These are phyloP conservation scores for Notolabrus celidotus DNA, from an alignment of 2,797 vertebrate genomes.

Conservation along the genomic window DNA sequence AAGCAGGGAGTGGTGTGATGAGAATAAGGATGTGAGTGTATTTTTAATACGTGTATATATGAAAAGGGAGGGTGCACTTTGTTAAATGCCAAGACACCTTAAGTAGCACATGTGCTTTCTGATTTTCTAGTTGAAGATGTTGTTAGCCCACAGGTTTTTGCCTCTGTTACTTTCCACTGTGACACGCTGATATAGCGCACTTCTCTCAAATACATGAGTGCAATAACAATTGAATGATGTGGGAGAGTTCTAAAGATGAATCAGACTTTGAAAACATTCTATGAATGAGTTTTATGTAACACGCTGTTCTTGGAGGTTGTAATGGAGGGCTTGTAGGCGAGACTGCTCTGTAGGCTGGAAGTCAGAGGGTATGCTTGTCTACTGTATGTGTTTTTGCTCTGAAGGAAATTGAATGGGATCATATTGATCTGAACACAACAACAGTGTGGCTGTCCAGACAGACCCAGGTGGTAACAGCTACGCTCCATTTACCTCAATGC, in stretches of 20 bases:
- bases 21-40: conserved; percentile 30
- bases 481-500: conserved; percentile 47
- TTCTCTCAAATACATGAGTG: not conserved
- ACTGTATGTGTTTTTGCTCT: conserved; percentile 35
- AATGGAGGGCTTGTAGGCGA: conserved; percentile 56
- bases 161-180: not conserved
- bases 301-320: conserved; percentile 32
- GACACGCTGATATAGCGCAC: conserved; percentile 5
- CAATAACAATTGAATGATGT: conserved; percentile 34
- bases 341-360: conserved; percentile 48
- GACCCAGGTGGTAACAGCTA: conserved; percentile 50
- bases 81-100: not conserved
- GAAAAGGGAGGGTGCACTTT: conserved; percentile 10
- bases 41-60: conserved; percentile 33
- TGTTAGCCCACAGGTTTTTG: conserved; percentile 17
- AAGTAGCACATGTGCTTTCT: not conserved
- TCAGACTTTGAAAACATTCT: conserved; percentile 41
- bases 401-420: conserved; percentile 46
- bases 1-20: conserved; percentile 58
- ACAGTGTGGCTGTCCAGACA: conserved; percentile 38
- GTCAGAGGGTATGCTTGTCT: conserved; percentile 53
- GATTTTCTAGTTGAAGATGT: not conserved
- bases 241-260: conserved; percentile 51
- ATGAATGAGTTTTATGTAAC: conserved; percentile 68
- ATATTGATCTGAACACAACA: conserved; percentile 58